Base-by-base conservation (phyloP, 2,113 vertebrate genomes). In the Agelaius tricolor region DNA sequence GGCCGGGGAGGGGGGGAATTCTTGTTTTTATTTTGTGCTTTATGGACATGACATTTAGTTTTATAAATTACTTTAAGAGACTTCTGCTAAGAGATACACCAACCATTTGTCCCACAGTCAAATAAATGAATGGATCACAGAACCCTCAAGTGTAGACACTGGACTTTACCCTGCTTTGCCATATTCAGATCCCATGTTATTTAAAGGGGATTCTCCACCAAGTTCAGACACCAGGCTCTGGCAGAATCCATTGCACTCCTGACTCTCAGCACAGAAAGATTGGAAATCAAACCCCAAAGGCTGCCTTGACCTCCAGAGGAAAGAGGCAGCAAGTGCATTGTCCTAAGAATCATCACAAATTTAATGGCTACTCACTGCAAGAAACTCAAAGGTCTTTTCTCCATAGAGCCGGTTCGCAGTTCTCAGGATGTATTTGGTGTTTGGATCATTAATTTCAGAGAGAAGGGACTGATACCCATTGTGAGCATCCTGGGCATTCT, bases 381-480 rank as follows among this genome's bases (percentile, higher is more conserved):
- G 35, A 35, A 35, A 35, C 35, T 35, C 35, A 35, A 35, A 35
- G 35, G 35, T 35, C 35, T 35, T 35, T 35, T 35, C 35, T 35
- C 35, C 35, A 35, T 35, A 35, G 35, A 35, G 35, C 35, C 35
- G 35, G 35, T 35, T 35, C 35, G 35, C 35, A 35, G 35, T 35
- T 35, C 35, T 35, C 35, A 35, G 35, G 35, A 35, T 35, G 35
- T 35, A 35, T 35, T 98, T 98, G 6, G 97, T 90, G 46, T 85
- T 96, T 3, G 98, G 97, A 26, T 97, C 96, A 51, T 99, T 99
- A 77, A 99, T 97, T 33, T 98, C 93, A 6, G 83, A 46, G 16
- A 98, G 98, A 52, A 99, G 98, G 0, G 89, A 79, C 21, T 97
- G 96, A 88, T 99, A 99, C 15, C 96, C 92, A 54, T 87, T 89